Evolutionary conservation across 2,888 invertebrate genomes (phyloP).

Genomic region (Carabus problematicus): DNA sequence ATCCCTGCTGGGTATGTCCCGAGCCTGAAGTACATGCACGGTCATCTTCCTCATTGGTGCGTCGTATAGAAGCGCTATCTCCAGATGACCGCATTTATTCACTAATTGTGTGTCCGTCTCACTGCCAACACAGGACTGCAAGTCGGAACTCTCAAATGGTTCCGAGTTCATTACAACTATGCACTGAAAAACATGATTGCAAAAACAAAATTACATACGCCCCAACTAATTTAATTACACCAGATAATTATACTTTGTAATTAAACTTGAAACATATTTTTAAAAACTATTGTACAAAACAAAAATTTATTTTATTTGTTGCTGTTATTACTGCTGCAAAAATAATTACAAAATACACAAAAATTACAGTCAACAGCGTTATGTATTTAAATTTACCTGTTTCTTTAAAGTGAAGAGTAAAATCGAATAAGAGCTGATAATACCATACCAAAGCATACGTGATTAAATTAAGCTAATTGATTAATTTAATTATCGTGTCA

Average conservation of each 20-base stretch:
- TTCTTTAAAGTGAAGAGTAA: too few relatives aligned
- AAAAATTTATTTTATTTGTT: too few relatives aligned
- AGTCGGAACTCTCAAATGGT: conserved; percentile 52
- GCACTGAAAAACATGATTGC: conserved; percentile 56
- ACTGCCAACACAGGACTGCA: conserved; percentile 53
- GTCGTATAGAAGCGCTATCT: conserved; percentile 88
- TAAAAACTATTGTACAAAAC: too few relatives aligned
- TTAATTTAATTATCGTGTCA: too few relatives aligned
- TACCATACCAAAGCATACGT: too few relatives aligned
- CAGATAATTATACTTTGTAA: background rate
- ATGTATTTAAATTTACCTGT: too few relatives aligned
- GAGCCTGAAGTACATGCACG: conserved; percentile 88
- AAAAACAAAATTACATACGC: conserved; percentile 3
- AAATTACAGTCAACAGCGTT: too few relatives aligned
- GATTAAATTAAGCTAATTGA: too few relatives aligned
- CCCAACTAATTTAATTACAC: background rate
- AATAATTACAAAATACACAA: too few relatives aligned
- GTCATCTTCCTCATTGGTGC: conserved; percentile 92
- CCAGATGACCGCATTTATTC: conserved; percentile 78
- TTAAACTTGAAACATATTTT: too few relatives aligned
- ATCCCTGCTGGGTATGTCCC: conserved; percentile 77
- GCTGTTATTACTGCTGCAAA: too few relatives aligned
- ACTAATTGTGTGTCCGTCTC: conserved; percentile 61
- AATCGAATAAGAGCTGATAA: too few relatives aligned
- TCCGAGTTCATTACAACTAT: conserved; percentile 62